Base-by-base conservation (phyloP, 2,888 invertebrate genomes). In the Norana najaformis region DNA sequence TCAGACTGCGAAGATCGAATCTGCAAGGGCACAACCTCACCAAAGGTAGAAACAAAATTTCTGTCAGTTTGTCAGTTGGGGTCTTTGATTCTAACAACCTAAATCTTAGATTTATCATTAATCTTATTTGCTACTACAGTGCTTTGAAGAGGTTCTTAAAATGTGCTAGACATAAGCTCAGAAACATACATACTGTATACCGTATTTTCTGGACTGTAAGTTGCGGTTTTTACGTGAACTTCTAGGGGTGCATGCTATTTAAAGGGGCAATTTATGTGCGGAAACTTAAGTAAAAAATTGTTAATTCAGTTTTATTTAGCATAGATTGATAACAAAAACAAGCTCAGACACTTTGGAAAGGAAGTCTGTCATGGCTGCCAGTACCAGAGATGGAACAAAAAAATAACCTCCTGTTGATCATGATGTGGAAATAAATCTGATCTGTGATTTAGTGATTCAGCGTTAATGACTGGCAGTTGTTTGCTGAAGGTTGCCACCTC, bases 1-100 rank as follows among this genome's bases (percentile, higher is more conserved):
- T 85, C 85, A 8, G 85, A 85, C 85, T 85, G 85, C 36, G 85
- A 85, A 85, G 85, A 85, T 23, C 85, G 85, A 36, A 5, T 85
- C 0, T 36, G 35, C 35, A 85, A 36, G 36, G 85, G 85, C 4
- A 85, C 34, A n/a, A 85, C 85, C 37, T 85, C 85, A 16, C 85
- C 85, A 85, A 85, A 85, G 37, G 85, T 85, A 85, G 37, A n/a
- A 11, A 8, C 69, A 69, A 69, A 13, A 30, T 69, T 69, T 11
- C 47, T 47, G 1, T 41, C 14, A 13, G 41, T 18, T n/a, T 69
- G n/a, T 47, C 47, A 23, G 47, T 23, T 47, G 20, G n/a, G 2
- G 3, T 69, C n/a, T 14, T 20, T 47, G 47, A 23, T 47, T 47
- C 47, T 47, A 47, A 47, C 20, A 47, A 23, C 1, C 8, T 47